Evolutionary conservation across 2,888 invertebrate species (phyloP).

Genomic region (Meganola albula): DNA sequence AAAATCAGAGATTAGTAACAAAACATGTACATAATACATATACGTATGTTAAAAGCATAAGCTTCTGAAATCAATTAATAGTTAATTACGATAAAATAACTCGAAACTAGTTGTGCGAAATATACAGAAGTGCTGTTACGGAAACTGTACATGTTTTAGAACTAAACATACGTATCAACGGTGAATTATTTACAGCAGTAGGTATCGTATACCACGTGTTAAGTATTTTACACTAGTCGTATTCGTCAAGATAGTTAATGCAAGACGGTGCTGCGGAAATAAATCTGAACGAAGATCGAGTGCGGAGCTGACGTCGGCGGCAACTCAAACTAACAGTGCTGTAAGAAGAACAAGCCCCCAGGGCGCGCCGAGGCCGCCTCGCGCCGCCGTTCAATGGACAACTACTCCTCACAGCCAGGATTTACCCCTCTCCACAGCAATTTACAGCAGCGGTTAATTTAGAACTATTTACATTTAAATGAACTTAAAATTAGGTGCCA

Average conservation of each 20-base stretch:
- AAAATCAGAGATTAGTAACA: constrained; percentile 74
- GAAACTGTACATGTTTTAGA: constrained; percentile 80
- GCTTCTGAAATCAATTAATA: constrained; percentile 73
- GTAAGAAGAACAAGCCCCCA: constrained; percentile 81
- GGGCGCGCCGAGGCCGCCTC: constrained; percentile 28
- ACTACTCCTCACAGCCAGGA: constrained; percentile 78
- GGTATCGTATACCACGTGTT: constrained; percentile 62
- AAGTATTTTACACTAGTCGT: constrained; percentile 72
- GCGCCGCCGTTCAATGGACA: constrained; percentile 64
- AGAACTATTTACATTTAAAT: constrained; percentile 75
- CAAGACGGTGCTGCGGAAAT: constrained; percentile 78
- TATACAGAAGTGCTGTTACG: constrained; percentile 77
- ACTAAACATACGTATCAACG: constrained; percentile 75
- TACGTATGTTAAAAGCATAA: constrained; percentile 76
- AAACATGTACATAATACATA: constrained; percentile 76
- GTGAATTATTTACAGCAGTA: constrained; percentile 79
- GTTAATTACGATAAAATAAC: constrained; percentile 70
- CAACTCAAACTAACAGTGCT: constrained; percentile 86
- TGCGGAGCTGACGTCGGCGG: constrained; percentile 76
- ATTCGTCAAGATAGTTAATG: constrained; percentile 74
- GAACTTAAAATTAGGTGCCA: constrained; percentile 73
- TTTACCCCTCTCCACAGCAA: constrained; percentile 69
- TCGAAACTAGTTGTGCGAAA: constrained; percentile 76
- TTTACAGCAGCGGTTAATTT: constrained; percentile 74
- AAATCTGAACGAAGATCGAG: constrained; percentile 71